A percentile compares a stretch with the other conserved stretches of the same genome.
Evolutionary conservation across 2,113 vertebrate genomes (phyloP).

Genomic region (Nanorana parkeri): DNA sequence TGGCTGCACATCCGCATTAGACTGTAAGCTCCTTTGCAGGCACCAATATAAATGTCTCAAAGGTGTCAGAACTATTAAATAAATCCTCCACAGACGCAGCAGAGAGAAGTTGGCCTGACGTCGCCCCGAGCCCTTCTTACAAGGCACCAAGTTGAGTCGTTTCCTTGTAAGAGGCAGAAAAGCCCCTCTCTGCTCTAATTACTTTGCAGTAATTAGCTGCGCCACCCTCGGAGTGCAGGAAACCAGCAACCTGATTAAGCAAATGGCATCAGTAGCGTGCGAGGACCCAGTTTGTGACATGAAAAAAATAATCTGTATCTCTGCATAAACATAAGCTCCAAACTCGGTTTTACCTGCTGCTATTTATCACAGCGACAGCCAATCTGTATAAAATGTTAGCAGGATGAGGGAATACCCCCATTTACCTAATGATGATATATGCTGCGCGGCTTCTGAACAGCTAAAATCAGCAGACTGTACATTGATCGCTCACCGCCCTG

Average conservation of each 20-base stretch:
- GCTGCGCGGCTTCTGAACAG: background rate
- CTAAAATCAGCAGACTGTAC: slow-evolving; percentile 11
- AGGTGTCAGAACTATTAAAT: too few species aligned
- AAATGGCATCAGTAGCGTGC: background rate
- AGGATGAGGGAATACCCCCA: slow-evolving; percentile 28
- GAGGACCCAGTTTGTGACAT: background rate
- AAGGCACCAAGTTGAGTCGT: background rate
- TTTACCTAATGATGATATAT: slow-evolving; percentile 32
- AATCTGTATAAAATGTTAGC: slow-evolving; percentile 9
- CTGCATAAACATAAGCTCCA: too few species aligned
- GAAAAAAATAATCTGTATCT: background rate
- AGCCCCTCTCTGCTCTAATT: slow-evolving; percentile 29
- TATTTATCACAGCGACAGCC: background rate
- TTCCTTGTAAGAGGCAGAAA: background rate
- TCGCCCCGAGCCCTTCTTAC: too few species aligned
- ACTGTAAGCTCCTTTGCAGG: too few species aligned
- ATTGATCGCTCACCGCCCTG: slow-evolving; percentile 21
- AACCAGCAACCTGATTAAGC: slow-evolving; percentile 6
- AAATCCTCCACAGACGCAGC: too few species aligned
- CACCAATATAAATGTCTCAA: too few species aligned
- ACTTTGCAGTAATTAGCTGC: slow-evolving; percentile 20
- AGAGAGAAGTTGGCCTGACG: too few species aligned
- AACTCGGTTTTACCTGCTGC: background rate
- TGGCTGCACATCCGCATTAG: too few species aligned
- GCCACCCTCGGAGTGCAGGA: slow-evolving; percentile 2